Conservation (phyloP, 2,888 invertebrate genomes). For the Heteromurus nitidus region DNA sequence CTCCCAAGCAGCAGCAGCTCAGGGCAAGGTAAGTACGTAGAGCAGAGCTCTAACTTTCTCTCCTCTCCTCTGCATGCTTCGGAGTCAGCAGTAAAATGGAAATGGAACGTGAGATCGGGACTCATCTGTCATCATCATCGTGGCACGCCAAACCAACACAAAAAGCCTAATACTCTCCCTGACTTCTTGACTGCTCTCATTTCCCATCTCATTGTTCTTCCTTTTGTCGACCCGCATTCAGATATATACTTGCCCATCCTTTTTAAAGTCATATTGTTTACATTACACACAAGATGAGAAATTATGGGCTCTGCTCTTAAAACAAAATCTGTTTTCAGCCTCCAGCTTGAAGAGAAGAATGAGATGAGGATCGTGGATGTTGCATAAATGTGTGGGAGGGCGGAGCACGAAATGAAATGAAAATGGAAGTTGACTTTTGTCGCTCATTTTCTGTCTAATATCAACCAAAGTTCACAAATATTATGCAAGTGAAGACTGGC, state of each 20-base stretch:
- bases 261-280: neutral
- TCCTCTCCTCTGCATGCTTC: too few species aligned
- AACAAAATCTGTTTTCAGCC: slow-evolving; percentile 5
- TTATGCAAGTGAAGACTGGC: neutral
- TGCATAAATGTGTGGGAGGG: too few species aligned
- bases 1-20: too few species aligned
- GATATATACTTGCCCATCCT: neutral
- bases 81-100: too few species aligned
- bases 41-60: too few species aligned
- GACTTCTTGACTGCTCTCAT: neutral
- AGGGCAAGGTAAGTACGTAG: too few species aligned
- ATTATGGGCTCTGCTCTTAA: slow-evolving; percentile 15
- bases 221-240: too few species aligned
- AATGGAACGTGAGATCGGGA: too few species aligned
- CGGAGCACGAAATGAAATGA: too few species aligned
- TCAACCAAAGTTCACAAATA: neutral
- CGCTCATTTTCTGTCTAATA: slow-evolving; percentile 14
- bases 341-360: neutral
- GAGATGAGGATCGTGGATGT: too few species aligned
- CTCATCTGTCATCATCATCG: too few species aligned
- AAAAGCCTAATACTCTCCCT: neutral
- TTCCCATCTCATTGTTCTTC: neutral
- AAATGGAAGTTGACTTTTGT: slow-evolving; percentile 24
- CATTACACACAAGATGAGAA: slow-evolving; percentile 22
- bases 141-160: neutral